Evolutionary conservation across 2,113 vertebrate species (phyloP).

Genomic region (Anser brachyrhynchus): DNA sequence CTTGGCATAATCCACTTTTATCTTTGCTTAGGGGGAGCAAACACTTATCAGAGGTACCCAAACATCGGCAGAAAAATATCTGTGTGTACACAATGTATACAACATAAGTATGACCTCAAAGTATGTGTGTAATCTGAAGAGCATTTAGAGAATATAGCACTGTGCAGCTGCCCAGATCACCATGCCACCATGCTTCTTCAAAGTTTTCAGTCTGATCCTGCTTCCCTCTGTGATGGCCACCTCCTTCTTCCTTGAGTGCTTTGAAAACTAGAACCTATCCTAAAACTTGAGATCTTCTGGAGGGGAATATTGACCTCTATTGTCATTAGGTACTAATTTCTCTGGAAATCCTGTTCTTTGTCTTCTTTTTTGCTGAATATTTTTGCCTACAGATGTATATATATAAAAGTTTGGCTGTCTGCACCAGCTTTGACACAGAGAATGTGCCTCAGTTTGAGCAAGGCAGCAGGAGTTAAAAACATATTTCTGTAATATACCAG

Average conservation of each 20-base stretch:
- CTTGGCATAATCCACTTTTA: background rate
- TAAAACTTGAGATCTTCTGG: background rate
- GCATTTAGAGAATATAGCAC: background rate
- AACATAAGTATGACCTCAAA: background rate
- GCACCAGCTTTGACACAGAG: background rate
- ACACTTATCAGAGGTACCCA: background rate
- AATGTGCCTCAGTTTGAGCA: background rate
- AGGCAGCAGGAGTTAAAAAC: background rate
- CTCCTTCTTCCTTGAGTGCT: background rate
- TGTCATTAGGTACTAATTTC: background rate
- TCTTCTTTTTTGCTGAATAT: background rate
- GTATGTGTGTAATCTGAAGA: background rate
- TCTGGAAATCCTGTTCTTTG: background rate
- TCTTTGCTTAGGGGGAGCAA: background rate
- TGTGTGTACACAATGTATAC: background rate
- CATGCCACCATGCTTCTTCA: accelerated
- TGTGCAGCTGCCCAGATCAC: accelerated
- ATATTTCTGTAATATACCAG: background rate
- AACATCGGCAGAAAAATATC: background rate
- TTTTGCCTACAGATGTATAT: background rate
- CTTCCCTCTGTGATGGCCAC: accelerated
- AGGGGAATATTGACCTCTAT: background rate
- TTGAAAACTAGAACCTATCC: background rate
- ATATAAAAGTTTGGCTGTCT: background rate
- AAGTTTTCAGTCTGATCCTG: background rate